Conservation (phyloP, 2,797 vertebrate species). For the Knipowitschia caucasica region DNA sequence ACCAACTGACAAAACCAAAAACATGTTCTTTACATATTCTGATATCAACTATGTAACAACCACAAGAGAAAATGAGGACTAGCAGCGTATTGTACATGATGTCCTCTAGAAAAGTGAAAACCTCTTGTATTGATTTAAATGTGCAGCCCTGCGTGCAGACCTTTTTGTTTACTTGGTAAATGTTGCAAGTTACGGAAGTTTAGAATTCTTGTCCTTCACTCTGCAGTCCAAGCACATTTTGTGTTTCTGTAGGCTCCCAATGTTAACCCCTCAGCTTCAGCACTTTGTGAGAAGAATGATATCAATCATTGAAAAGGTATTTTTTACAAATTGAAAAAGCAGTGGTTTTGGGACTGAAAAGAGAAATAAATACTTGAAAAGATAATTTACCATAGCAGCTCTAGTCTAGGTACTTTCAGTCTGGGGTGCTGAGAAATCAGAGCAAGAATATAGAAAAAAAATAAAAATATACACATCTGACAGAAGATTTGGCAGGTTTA, state of each 20-base stretch:
- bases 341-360: conserved; percentile 17
- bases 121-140: conserved; percentile 86
- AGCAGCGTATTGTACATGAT: conserved; percentile 99
- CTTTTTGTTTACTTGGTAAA: conserved; percentile 47
- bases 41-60: conserved; percentile 93
- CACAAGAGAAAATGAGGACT: conserved; percentile 93
- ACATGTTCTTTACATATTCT: conserved; percentile 68
- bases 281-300: conserved; percentile 51
- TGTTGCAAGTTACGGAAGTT: conserved; percentile 24
- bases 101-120: conserved; percentile 96
- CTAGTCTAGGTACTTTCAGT: conserved; percentile 40
- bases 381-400: conserved; percentile 20
- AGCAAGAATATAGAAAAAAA: conserved; percentile 29
- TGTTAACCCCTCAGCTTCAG: conserved; percentile 44
- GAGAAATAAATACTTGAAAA: conserved; percentile 13
- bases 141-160: conserved; percentile 80
- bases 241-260: conserved; percentile 27
- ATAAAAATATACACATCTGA: conserved; percentile 65
- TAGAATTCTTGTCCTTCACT: conserved; percentile 23
- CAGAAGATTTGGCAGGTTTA: conserved; percentile 85
- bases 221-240: conserved; percentile 39
- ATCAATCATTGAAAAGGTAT: conserved; percentile 16
- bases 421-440: conserved; percentile 17
- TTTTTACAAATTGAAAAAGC: conserved; percentile 7
- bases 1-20: conserved; percentile 85